Base-by-base conservation (phyloP, 2,797 vertebrate genomes). In the Morelia viridis region DNA sequence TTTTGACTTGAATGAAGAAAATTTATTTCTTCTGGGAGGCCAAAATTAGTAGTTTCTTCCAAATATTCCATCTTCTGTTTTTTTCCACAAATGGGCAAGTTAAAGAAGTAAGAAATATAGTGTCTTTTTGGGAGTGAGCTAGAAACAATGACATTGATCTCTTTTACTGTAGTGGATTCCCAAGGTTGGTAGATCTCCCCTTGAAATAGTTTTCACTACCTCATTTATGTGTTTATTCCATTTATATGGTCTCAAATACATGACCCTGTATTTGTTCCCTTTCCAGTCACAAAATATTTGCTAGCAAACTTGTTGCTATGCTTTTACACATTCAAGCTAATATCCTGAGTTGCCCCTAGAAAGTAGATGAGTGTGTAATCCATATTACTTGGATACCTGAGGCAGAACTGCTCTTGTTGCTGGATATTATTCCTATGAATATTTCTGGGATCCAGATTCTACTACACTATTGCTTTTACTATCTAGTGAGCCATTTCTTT, bases 1-100 rank as follows among this genome's bases (percentile, higher is more conserved):
- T 94, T 95, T 93, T 62, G 61, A 92, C 93, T 88, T 90, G 57
- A 35, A 56, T 93, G 76, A 92, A 84, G 58, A 92, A 93, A 64
- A 4, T 24, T 91, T 11, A 89, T 87, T 87, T 87, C 12, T 56
- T 22, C 17, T 0, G 1, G 91, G 89, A 65, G 24, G 28, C 9
- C 88, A 62, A 85, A 28, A 91, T 5, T 5, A 60, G 28, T 85
- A 5, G 86, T 35, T 24, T 71, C 28, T 41, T 35, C 41, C 24
- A 50, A 64, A 17, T 84, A 8, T 9, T 88, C 17, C 5, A 7
- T 88, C 0, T 0, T 56, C 71, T 58, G 41, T 41, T 88, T 93
- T 8, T 88, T 93, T 91, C 83, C 11, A 22, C 89, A 87, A 17
- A 22, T 5, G 4, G 5, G 8, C 12, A 41, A 4, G 4, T 24